Percentiles rank a stretch among this genome's conserved stretches.
phyloP scores from a whole-genome alignment of 2,888 invertebrate genomes.

The Alloplasta piceator region DNA sequence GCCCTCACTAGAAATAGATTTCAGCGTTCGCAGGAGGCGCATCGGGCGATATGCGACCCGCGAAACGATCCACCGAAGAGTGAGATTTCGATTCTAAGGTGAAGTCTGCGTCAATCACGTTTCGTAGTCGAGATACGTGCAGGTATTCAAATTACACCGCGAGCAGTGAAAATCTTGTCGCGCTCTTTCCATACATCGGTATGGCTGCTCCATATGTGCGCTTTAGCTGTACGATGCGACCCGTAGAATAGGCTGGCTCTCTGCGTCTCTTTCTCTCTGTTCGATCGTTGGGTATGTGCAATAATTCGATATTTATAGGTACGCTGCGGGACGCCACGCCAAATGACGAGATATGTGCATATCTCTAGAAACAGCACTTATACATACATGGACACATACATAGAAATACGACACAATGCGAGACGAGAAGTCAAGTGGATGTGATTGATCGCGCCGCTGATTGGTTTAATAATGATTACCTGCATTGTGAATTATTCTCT shows the following conservation, averaged over 20 bases:
- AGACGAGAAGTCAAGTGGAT: conserved; percentile 56
- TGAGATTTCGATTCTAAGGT: conserved; percentile 7
- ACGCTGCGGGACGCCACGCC: conserved; percentile 35
- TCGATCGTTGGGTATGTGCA: conserved; percentile 36
- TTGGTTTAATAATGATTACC: conserved; percentile 71
- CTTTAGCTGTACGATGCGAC: background rate
- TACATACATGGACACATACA: conserved; percentile 6
- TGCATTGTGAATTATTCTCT: conserved; percentile 62
- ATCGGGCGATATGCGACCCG: conserved; percentile 11
- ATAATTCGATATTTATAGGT: conserved; percentile 67
- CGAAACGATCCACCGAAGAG: background rate
- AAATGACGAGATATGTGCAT: too few species aligned
- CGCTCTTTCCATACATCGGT: background rate
- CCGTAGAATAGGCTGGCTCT: too few species aligned
- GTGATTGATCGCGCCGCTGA: conserved; percentile 70
- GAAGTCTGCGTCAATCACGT: conserved; percentile 44
- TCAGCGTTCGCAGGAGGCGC: background rate
- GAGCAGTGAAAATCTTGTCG: background rate
- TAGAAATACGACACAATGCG: conserved; percentile 23
- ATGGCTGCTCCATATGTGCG: background rate
- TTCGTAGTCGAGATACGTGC: conserved; percentile 17
- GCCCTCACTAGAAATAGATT: conserved; percentile 38
- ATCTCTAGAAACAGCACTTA: background rate
- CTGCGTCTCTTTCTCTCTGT: conserved; percentile 24
- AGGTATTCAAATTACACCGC: conserved; percentile 19